Base-by-base conservation (phyloP, 2,113 vertebrate species). In the Phalacrocorax pelagicus region DNA sequence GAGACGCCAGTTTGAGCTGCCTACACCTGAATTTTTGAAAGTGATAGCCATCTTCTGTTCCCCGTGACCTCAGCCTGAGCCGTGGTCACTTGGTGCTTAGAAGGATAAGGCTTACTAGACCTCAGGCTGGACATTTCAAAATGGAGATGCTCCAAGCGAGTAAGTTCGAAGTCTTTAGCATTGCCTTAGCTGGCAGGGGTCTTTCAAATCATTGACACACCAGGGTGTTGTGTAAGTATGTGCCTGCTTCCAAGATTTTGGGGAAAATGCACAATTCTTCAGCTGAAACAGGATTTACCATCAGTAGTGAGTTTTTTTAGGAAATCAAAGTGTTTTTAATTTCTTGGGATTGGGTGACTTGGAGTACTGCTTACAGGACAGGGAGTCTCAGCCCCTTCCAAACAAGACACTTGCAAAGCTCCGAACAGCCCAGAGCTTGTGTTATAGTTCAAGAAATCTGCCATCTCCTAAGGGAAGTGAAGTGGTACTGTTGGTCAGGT, bases 1-100 rank as follows among this genome's bases (percentile, higher is more conserved):
- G 63, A 77, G 63, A 66, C 70, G 30, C 42, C 51, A 55, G 0
- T 61, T 44, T 77, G 74, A 73, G 24, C 51, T 77, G 26, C 26
- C 21, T 57, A 15, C 10, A 44, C 9, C 49, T 58, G 55, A 52
- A 32, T 55, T 70, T 86, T 81, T 78, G 79, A 65, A 89, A 75
- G 6, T 0, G 0, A 20, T 54, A 32, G 63, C 46, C 15, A 70
- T 12, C 21, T 80, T 62, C 66, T 63, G 8, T 12, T 90, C 15
- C 29, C 9, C 0, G 0, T 44, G 30, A 57, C 36, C n/a, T 70
- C 58, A 86, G 36, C 55, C 58, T 88, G 34, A 80, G 36, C 65
- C 5, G 1, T 32, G 23, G 40, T 85, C 52, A 42, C 14, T 9
- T 38, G 23, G 36, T 52, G 22, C 55, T 77, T 58, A 36, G 20